Evolutionary conservation across 1,140 invertebrate species (phyloP), one percentile per base, ranked within the genome.

Genomic region (Solenopsis invicta): DNA sequence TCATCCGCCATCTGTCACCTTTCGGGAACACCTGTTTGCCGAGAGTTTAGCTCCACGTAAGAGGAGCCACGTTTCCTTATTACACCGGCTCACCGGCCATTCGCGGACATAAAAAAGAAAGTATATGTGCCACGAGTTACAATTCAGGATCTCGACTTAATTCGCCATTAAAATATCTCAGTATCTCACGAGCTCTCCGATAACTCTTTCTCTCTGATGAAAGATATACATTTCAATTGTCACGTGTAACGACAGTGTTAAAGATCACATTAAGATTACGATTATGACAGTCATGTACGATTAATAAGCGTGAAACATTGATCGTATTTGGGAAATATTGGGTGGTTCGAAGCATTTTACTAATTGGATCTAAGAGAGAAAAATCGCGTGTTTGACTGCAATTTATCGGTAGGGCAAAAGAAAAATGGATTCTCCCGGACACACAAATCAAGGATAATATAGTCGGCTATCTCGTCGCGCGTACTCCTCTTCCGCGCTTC

Each of bases 11-110:
- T 88, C 91, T 93, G 92, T 72, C 84, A 86, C 77, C 24, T 85
- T 87, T 87, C 72, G 78, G 64, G 76, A 89, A 81, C 92, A 93
- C 89, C 92, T 93, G 92, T 92, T 90, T 75, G 77, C 64, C 88
- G 88, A 85, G 90, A 86, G 87, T 89, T 86, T 18, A 82, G 37
- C 61, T 52, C 12, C 37, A 34, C 21, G 78, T 56, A 41, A 87
- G 54, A 69, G 59, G 85, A 81, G 59, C 77, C 34, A 61, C 56
- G 59, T 82, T 89, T 88, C 75, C 75, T 87, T 50, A 82, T 82
- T 61, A 74, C 67, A 59, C 12, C 37, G 5, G 37, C 34, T 72
- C 45, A 18, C 56, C 72, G 41, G 66, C 16, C 24, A 50, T 41
- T 76, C n/a, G n/a, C 86, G 45, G 2, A 29, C 37, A 41, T 66